Evolutionary conservation across 2,797 vertebrate genomes (phyloP).

Genomic region (Trichosurus vulpecula): DNA sequence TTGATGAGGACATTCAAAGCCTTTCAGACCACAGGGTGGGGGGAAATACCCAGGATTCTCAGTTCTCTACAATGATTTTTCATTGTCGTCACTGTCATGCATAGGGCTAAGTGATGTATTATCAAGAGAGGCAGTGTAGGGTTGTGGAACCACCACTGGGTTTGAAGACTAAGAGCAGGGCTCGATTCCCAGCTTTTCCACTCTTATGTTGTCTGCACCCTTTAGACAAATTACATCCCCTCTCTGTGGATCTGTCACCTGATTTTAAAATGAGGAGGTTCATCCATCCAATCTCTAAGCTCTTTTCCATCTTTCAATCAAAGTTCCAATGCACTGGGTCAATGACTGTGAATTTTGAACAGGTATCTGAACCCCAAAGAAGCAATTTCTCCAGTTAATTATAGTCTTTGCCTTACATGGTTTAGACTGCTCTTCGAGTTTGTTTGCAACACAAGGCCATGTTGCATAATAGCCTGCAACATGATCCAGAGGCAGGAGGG

Average conservation of each 20-base stretch:
- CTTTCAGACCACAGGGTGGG: background rate
- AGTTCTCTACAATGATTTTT: conserved; percentile 63
- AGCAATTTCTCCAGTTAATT: conserved; percentile 71
- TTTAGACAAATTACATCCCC: background rate
- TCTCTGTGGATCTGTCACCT: background rate
- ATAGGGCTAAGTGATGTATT: conserved; percentile 50
- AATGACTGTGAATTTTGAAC: conserved; percentile 74
- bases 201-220: background rate
- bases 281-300: background rate
- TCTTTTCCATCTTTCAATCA: background rate
- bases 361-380: conserved; percentile 68
- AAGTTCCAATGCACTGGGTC: conserved; percentile 73
- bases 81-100: conserved; percentile 30
- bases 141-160: background rate
- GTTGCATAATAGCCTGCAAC: conserved; percentile 63
- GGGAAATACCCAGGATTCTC: conserved; percentile 47
- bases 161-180: background rate
- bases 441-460: conserved; percentile 67
- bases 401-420: conserved; percentile 69
- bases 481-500: conserved; percentile 49
- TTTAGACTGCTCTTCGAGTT: conserved; percentile 67
- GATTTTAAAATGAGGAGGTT: background rate
- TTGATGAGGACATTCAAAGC: conserved; percentile 32
- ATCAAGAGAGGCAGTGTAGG: background rate
- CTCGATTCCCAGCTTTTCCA: background rate